Base-by-base conservation (phyloP, 2,888 invertebrate species). In the Pedicia rivosa region DNA sequence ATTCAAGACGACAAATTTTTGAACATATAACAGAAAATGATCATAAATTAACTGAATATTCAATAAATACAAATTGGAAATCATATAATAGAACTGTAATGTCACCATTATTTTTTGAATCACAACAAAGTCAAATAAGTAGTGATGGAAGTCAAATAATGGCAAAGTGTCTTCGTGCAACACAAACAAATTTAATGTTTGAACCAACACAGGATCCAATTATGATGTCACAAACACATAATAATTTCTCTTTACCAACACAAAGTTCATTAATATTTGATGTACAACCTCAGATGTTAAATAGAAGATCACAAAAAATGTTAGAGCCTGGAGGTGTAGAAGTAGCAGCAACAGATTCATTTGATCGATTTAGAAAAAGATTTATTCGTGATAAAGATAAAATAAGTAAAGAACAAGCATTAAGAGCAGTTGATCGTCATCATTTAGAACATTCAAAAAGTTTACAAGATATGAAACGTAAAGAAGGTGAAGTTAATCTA, bases 21-120 rank as follows among this genome's bases (percentile, higher is more conserved):
- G 63, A 67, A 13, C 57, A 66, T 41, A 69, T 75, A 2, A 53
- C 73, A 15, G 62, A 66, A 16, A 62, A 74, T 43, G 57, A 50
- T 19, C 27, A 36, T 1, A 50, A 54, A 39, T 74, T 72, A 49
- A 57, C 62, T 37, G 63, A 68, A 24, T 68, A 69, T 43, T 48
- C 56, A 29, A 56, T 73, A 35, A 50, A 56, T 30, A 57, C 67
- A 1, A 67, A 70, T 17, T 70, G 70, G 67, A 62, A 67, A 34
- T 59, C 65, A 24, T 65, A 68, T 28, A 66, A 72, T 50, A 59
- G 68, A 3, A 39, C 36, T 6, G 67, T 70, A 1, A 63, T 71
- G 50, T 70, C 72, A 10, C 78, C 79, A 1, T 54, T 78, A 45
- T 79, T 77, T 53, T 70, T 70, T 1, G 63, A 68, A 31, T 66